Conservation (phyloP, 64 coral and sea anemone genomes). For the Porites lutea region DNA sequence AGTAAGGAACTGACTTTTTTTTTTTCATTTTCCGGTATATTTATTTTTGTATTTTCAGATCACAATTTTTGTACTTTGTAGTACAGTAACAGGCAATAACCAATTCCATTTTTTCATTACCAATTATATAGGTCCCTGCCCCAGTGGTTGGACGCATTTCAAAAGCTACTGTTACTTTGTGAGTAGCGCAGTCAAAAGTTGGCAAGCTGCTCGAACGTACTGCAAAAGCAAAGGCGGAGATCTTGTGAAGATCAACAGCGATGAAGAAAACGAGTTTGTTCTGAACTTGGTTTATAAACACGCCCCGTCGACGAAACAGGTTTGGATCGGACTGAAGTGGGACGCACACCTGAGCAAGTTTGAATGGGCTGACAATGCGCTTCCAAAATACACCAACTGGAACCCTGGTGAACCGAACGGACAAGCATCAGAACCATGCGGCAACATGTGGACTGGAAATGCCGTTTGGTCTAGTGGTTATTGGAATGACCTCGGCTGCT, state of each 20-base stretch:
- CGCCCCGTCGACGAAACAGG: not conserved
- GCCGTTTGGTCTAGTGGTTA: fast-evolving
- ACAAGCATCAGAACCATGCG: not conserved
- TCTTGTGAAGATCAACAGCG: not conserved
- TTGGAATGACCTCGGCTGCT: not conserved
- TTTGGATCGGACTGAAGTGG: not conserved
- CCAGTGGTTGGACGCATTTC: too few species aligned
- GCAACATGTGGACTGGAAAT: not conserved
- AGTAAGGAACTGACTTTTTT: too few species aligned
- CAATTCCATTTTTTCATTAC: too few species aligned
- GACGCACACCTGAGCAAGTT: not conserved
- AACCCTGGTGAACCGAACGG: not conserved
- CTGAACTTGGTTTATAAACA: not conserved
- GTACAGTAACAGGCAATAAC: too few species aligned
- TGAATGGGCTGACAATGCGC: not conserved
- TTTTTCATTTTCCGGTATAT: too few species aligned
- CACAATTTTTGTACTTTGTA: too few species aligned
- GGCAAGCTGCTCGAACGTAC: too few species aligned
- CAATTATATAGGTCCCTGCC: too few species aligned
- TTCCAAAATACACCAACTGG: conserved; percentile 7
- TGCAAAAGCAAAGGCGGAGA: too few species aligned
- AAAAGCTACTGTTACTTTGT: too few species aligned
- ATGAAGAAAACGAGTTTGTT: conserved; percentile 19
- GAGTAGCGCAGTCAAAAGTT: too few species aligned
- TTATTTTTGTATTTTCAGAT: too few species aligned